Conservation (phyloP, 2,888 invertebrate genomes). For the Diachrysia chrysitis region DNA sequence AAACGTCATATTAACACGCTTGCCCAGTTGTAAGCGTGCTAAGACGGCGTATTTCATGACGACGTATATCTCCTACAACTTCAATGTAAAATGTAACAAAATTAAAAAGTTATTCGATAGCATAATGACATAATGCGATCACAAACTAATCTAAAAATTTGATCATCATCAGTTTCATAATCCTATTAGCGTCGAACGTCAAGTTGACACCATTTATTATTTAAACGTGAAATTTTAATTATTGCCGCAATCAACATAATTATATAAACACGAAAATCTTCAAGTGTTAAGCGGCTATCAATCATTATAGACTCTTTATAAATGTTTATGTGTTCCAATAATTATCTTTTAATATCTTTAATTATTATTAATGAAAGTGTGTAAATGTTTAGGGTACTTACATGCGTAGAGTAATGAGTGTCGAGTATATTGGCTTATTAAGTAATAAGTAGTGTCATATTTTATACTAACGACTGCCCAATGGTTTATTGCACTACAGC, state of each 20-base stretch:
- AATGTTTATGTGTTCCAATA: conserved; percentile 1
- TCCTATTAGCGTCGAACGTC: conserved; percentile 25
- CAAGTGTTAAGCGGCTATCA: conserved; percentile 26
- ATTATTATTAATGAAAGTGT: conserved; percentile 26
- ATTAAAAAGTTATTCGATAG: too few species aligned
- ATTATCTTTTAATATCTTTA: conserved; percentile 28
- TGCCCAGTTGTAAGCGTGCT: too few species aligned
- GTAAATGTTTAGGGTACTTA: conserved; percentile 7
- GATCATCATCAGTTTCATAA: conserved; percentile 27
- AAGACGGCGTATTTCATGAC: too few species aligned
- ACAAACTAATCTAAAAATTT: conserved; percentile 12
- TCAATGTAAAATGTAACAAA: too few species aligned
- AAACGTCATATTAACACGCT: too few species aligned
- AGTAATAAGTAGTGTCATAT: conserved; percentile 54
- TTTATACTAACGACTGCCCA: conserved; percentile 55
- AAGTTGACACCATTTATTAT: conserved; percentile 26
- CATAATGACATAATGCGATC: not conserved
- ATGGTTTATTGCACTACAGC: conserved; percentile 53
- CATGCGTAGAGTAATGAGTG: conserved; percentile 42
- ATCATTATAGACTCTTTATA: conserved; percentile 24
- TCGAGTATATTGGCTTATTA: conserved; percentile 55
- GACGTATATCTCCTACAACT: too few species aligned
- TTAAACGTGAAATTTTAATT: conserved; percentile 35
- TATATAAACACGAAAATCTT: conserved; percentile 25
- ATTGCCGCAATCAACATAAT: conserved; percentile 21